Evolutionary conservation across 2,888 invertebrate genomes (phyloP).

Genomic region (Crepidodera aurea): DNA sequence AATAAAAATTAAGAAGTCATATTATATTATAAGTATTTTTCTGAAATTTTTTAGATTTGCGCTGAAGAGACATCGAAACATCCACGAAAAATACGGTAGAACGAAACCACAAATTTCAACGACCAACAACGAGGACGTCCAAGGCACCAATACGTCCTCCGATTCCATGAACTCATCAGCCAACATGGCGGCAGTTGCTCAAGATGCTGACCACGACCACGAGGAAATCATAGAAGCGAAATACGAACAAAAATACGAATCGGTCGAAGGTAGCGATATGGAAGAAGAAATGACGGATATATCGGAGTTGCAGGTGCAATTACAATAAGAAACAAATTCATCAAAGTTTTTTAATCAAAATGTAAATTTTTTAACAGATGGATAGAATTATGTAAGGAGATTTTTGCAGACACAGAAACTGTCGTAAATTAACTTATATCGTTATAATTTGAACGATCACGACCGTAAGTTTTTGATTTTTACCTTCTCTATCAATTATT

Average conservation of each 20-base stretch:
- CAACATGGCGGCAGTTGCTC: slow-evolving; percentile 42
- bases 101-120: slow-evolving; percentile 61
- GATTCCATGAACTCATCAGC: slow-evolving; percentile 25
- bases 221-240: slow-evolving; percentile 56
- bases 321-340: slow-evolving; percentile 50
- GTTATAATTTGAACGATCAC: too few relatives aligned
- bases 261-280: slow-evolving; percentile 51
- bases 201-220: slow-evolving; percentile 45
- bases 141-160: slow-evolving; percentile 48
- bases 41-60: slow-evolving; percentile 70
- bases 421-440: too few relatives aligned
- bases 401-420: too few relatives aligned
- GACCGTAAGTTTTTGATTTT: too few relatives aligned
- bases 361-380: neutral
- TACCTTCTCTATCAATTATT: too few relatives aligned
- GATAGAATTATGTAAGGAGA: neutral
- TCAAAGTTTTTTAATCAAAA: slow-evolving; percentile 12
- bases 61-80: slow-evolving; percentile 83
- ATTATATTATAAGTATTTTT: too few relatives aligned
- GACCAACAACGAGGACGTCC: slow-evolving; percentile 48
- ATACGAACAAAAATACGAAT: slow-evolving; percentile 56
- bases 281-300: slow-evolving; percentile 59
- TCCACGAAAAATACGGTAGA: slow-evolving; percentile 86
- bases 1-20: too few relatives aligned
- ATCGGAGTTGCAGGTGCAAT: slow-evolving; percentile 59